Conservation (phyloP, 2,888 invertebrate genomes). For the Ischnus inquisitorius region DNA sequence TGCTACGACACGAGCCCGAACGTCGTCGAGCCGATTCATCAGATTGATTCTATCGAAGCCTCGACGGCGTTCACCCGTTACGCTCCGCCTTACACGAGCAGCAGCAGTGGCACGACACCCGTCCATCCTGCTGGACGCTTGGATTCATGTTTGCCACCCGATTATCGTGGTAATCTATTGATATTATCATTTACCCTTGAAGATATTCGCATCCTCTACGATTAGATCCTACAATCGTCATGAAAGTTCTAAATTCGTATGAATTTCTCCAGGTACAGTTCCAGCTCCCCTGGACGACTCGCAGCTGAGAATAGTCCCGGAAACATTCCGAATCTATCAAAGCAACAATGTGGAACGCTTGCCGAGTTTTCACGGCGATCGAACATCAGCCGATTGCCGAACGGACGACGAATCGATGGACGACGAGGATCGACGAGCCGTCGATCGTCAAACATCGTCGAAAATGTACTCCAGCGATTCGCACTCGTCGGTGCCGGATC, state of each 20-base stretch:
- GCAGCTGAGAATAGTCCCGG: slow-evolving; percentile 51
- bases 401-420: slow-evolving; percentile 16
- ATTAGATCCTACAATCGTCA: too few species aligned
- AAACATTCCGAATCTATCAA: slow-evolving; percentile 58
- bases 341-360: slow-evolving; percentile 52
- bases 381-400: slow-evolving; percentile 23
- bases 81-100: slow-evolving; percentile 46
- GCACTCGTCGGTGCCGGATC: slow-evolving; percentile 64
- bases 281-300: slow-evolving; percentile 48
- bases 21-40: slow-evolving; percentile 56
- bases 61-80: slow-evolving; percentile 56
- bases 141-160: slow-evolving; percentile 53
- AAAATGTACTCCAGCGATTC: slow-evolving; percentile 41
- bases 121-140: slow-evolving; percentile 56
- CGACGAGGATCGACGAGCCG: neutral
- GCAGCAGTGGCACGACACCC: slow-evolving; percentile 49
- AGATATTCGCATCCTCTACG: too few species aligned
- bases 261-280: slow-evolving; percentile 6
- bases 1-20: slow-evolving; percentile 70
- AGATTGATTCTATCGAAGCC: slow-evolving; percentile 50
- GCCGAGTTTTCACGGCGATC: slow-evolving; percentile 62
- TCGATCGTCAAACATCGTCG: slow-evolving; percentile 33
- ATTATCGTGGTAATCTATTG: slow-evolving; percentile 58
- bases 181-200: too few species aligned
- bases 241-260: neutral